These are phyloP conservation scores for Sus scrofa DNA, from an alignment of 2,113 vertebrate species.

Conservation along the genomic window DNA sequence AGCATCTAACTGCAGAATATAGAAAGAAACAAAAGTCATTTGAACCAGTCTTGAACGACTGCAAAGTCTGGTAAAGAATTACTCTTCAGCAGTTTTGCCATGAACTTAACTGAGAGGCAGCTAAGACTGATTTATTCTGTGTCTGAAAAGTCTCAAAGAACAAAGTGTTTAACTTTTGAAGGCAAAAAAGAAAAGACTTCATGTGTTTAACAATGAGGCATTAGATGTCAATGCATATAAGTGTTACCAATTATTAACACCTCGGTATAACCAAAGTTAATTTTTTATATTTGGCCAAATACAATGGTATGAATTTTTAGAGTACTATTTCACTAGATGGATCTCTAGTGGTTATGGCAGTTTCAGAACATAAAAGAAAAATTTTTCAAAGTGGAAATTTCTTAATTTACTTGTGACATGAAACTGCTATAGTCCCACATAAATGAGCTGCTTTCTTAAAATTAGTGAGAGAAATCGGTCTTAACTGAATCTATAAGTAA, in stretches of 20 bases:
- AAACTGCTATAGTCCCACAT: slow-evolving; percentile 19
- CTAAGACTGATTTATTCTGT: slow-evolving; percentile 74
- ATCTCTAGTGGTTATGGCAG: slow-evolving; percentile 57
- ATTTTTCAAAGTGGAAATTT: slow-evolving; percentile 65
- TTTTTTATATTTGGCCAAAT: slow-evolving; percentile 76
- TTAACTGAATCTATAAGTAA: slow-evolving; percentile 23
- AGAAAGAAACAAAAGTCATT: slow-evolving; percentile 31
- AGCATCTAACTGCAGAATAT: neutral
- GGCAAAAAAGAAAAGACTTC: slow-evolving; percentile 63
- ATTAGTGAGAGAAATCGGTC: slow-evolving; percentile 51
- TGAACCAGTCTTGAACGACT: neutral
- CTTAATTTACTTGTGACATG: slow-evolving; percentile 66
- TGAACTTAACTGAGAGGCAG: slow-evolving; percentile 53
- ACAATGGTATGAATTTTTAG: slow-evolving; percentile 65
- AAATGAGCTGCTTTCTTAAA: slow-evolving; percentile 68
- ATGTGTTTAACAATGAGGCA: slow-evolving; percentile 72
- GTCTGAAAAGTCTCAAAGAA: slow-evolving; percentile 71
- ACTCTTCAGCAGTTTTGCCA: neutral
- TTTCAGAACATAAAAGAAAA: slow-evolving; percentile 68
- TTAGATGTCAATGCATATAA: slow-evolving; percentile 14
- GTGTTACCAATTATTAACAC: slow-evolving; percentile 73
- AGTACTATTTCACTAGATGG: slow-evolving; percentile 76
- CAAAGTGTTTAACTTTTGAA: slow-evolving; percentile 70
- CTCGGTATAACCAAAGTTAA: slow-evolving; percentile 71
- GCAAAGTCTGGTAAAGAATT: slow-evolving; percentile 47